Conservation (phyloP, 2,888 invertebrate genomes). For the Drosophila fulvimacula region DNA sequence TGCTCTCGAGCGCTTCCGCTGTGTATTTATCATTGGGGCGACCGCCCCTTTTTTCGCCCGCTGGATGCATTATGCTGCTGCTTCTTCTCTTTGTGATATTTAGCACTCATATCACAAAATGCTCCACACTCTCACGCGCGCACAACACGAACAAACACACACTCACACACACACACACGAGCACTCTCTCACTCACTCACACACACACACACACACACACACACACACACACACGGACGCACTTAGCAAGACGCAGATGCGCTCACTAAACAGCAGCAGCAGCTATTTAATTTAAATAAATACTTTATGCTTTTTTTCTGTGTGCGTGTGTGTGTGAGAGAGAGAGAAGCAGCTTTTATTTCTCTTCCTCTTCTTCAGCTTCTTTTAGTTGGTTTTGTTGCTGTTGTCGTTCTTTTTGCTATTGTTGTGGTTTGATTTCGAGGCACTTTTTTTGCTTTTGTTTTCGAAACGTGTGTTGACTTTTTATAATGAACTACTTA, state of each 20-base stretch:
- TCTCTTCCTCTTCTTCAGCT: constrained; percentile 18
- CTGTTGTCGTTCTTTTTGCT: constrained; percentile 12
- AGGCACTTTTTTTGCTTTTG: constrained; percentile 46
- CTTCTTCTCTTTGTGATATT: constrained; percentile 79
- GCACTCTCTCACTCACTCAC: neutral
- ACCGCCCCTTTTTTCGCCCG: constrained; percentile 85
- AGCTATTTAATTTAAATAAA: constrained; percentile 52
- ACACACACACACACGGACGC: constrained; percentile 21
- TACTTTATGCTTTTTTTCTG: constrained; percentile 29
- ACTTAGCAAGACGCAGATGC: constrained; percentile 28
- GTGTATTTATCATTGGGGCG: constrained; percentile 85
- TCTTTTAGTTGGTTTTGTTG: constrained; percentile 8
- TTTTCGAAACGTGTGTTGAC: constrained; percentile 29
- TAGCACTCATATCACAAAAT: constrained; percentile 85
- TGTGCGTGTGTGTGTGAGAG: constrained; percentile 42
- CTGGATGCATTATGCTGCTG: constrained; percentile 84
- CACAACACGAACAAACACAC: constrained; percentile 27
- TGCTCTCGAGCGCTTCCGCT: constrained; percentile 85
- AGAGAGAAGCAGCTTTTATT: constrained; percentile 9
- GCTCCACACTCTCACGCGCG: constrained; percentile 38
- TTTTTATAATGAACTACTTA: constrained; percentile 52
- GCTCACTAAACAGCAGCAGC: constrained; percentile 30
- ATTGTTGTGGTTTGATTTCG: constrained; percentile 17
- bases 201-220: constrained; percentile 23
- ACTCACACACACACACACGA: constrained; percentile 24